Conservation (phyloP, 2,113 vertebrate genomes). For the Syrrhaptes paradoxus region DNA sequence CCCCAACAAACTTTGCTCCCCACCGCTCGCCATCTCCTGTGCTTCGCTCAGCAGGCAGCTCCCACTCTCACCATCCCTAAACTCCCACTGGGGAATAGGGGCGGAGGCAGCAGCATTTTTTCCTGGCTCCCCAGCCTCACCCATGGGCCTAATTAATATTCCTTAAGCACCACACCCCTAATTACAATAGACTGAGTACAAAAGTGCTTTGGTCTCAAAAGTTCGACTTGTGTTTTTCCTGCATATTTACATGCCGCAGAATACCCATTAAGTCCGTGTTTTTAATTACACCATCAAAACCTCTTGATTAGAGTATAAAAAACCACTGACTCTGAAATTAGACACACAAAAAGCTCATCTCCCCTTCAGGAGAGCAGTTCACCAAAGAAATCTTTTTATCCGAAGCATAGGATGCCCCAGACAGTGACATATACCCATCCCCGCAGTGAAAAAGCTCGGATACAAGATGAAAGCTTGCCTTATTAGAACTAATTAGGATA, state of each 20-base stretch:
- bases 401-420: neutral
- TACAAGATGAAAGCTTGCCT: neutral
- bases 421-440: neutral
- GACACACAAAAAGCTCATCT: neutral
- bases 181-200: constrained; percentile 13
- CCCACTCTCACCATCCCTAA: neutral
- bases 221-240: neutral
- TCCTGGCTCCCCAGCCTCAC: constrained; percentile 8
- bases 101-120: neutral
- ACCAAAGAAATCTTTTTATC: neutral
- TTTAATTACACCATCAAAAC: neutral
- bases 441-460: rapidly evolving
- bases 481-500: neutral
- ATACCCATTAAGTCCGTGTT: neutral
- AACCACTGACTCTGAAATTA: neutral
- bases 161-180: constrained; percentile 23
- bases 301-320: neutral
- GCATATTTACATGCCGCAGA: neutral
- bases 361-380: neutral
- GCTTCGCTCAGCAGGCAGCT: neutral
- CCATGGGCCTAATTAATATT: constrained; percentile 44
- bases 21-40: neutral
- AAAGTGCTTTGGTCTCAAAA: neutral
- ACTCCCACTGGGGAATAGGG: neutral
- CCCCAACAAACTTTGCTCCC: neutral